A percentile compares a stretch with the other conserved stretches of the same genome.
phyloP scores from a whole-genome alignment of 1,140 invertebrate genomes.

The Portunus trituberculatus region DNA sequence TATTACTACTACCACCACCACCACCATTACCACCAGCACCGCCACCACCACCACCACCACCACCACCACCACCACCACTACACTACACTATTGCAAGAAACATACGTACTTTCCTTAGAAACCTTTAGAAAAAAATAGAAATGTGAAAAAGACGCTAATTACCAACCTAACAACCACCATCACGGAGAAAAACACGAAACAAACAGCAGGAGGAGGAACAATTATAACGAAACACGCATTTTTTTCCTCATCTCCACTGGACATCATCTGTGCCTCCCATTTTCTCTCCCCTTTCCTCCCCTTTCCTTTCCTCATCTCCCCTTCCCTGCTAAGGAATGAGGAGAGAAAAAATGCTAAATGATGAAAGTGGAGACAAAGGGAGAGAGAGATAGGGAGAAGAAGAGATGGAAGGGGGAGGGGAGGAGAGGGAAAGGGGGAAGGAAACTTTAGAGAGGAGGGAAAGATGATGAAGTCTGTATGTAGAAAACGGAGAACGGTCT shows the following conservation, averaged over 20 bases:
- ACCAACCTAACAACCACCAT: background rate
- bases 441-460: background rate
- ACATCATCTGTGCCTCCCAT: background rate
- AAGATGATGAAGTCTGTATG: too few species aligned
- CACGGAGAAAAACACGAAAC: background rate
- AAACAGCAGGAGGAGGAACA: background rate
- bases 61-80: background rate
- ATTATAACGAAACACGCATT: slow-evolving; percentile 10
- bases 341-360: background rate
- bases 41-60: background rate
- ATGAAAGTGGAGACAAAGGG: background rate
- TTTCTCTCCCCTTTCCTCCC: background rate
- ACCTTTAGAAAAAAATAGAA: too few species aligned
- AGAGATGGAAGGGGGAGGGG: background rate
- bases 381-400: background rate
- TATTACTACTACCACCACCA: slow-evolving; percentile 12
- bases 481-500: background rate
- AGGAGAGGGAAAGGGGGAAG: background rate
- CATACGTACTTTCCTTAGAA: too few species aligned
- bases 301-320: background rate
- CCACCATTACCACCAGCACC: background rate
- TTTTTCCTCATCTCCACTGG: background rate
- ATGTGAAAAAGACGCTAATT: too few species aligned
- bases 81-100: background rate
- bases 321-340: background rate